Percentiles rank a stretch among this genome's conserved stretches.
These are phyloP conservation scores for Ceuthmochares aereus DNA, from an alignment of 2,113 vertebrate species.

Conservation along the genomic window DNA sequence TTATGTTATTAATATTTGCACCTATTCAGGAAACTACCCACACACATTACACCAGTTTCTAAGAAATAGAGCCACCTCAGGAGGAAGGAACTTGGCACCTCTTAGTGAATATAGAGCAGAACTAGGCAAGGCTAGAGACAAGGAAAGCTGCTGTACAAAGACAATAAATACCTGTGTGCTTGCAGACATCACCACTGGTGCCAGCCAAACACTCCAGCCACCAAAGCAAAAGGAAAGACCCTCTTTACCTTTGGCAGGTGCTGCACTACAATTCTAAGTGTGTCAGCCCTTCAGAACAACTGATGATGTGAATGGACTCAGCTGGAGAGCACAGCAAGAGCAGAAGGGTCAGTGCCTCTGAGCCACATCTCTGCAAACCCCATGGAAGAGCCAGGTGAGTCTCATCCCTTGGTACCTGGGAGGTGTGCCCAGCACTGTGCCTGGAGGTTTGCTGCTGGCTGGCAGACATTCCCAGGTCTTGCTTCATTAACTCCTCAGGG, in stretches of 20 bases:
- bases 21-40: neutral
- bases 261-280: neutral
- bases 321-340: neutral
- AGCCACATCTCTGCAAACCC: neutral
- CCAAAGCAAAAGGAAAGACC: neutral
- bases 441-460: neutral
- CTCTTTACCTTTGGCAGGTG: neutral
- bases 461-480: neutral
- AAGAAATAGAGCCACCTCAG: neutral
- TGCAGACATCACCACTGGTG: neutral
- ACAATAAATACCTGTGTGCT: neutral
- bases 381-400: rapidly evolving
- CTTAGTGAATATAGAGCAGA: neutral
- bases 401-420: neutral
- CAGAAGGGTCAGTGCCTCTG: neutral
- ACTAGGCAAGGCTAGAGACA: neutral
- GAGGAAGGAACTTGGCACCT: neutral
- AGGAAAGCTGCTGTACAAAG: neutral
- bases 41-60: rapidly evolving
- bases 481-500: neutral
- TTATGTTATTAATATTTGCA: neutral
- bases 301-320: rapidly evolving
- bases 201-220: neutral
- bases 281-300: neutral
- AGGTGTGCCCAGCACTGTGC: neutral